A percentile compares a stretch with the other conserved stretches of the same genome.
phyloP scores from a whole-genome alignment of 1,140 invertebrate species.

The Stegodyphus dumicola region DNA sequence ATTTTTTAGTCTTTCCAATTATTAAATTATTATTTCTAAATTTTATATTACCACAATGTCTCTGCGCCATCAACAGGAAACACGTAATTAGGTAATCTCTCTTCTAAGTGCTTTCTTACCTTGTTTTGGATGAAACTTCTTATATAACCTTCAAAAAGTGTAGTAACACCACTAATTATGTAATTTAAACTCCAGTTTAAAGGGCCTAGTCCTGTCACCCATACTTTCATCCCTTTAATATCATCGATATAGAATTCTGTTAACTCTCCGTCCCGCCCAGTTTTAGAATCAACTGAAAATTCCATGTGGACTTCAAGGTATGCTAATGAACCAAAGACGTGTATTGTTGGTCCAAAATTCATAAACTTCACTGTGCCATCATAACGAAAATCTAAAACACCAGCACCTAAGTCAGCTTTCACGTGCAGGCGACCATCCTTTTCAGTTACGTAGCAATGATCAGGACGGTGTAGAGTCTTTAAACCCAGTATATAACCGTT shows the following conservation, averaged over 20 bases:
- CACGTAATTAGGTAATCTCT: conserved; percentile 13
- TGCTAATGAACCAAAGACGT: neutral
- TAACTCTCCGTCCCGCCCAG: conserved; percentile 16
- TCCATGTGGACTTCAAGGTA: conserved; percentile 42
- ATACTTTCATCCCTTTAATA: conserved; percentile 50
- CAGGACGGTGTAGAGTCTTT: conserved; percentile 32
- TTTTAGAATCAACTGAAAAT: conserved; percentile 34
- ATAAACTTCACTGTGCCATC: conserved; percentile 44
- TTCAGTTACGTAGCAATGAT: conserved; percentile 32
- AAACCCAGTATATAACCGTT: conserved; percentile 44
- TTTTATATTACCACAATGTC: no score
- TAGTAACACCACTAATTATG: conserved; percentile 14
- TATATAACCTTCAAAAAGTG: conserved; percentile 29
- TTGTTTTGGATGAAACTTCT: conserved; percentile 12
- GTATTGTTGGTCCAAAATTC: conserved; percentile 45
- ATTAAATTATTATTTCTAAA: no score
- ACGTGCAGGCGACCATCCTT: conserved; percentile 27
- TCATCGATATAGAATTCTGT: conserved; percentile 34
- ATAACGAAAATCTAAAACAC: conserved; percentile 31
- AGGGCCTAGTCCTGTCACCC: conserved; percentile 32
- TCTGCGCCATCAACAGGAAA: conserved; percentile 30
- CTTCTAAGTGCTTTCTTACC: conserved; percentile 20
- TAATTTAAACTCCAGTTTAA: conserved; percentile 45
- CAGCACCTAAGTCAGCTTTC: conserved; percentile 42
- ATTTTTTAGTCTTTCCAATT: no score